Conservation (phyloP, 1,140 invertebrate species). For the Ips typographus region DNA sequence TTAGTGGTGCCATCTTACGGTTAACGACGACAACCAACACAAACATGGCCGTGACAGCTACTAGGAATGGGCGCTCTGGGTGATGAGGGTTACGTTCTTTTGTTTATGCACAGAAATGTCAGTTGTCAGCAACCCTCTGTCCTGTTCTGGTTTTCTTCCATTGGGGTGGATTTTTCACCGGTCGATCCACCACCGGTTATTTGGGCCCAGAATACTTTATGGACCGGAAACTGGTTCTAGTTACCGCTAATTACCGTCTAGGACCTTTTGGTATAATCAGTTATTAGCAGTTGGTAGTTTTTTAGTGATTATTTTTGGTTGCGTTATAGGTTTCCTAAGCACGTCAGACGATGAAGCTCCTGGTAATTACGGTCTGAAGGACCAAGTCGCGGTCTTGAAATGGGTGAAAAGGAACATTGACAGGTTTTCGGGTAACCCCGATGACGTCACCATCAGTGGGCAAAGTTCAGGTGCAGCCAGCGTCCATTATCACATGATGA, state of each 20-base stretch:
- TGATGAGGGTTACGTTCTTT: too few relatives aligned
- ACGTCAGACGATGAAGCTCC: conserved; percentile 44
- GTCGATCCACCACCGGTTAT: conserved; percentile 49
- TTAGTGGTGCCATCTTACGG: conserved; percentile 46
- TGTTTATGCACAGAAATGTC: conserved; percentile 17
- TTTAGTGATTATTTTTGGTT: neutral
- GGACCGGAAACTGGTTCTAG: conserved; percentile 65
- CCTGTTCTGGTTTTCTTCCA: conserved; percentile 67
- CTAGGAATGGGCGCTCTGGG: neutral
- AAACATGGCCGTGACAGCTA: conserved; percentile 31
- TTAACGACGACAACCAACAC: conserved; percentile 54
- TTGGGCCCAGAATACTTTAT: conserved; percentile 61
- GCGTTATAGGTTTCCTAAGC: conserved; percentile 41
- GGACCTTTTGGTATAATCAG: conserved; percentile 60
- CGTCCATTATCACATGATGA: conserved; percentile 42
- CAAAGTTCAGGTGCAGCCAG: conserved; percentile 54
- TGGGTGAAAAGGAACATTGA: conserved; percentile 53
- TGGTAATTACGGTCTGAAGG: conserved; percentile 46
- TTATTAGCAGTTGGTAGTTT: neutral
- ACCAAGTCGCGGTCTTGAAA: conserved; percentile 44
- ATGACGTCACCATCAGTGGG: conserved; percentile 55
- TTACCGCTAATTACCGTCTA: conserved; percentile 76
- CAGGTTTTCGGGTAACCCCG: conserved; percentile 54
- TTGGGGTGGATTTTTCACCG: conserved; percentile 60
- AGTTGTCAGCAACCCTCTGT: conserved; percentile 20